Evolutionary conservation across 1,140 invertebrate genomes (phyloP), one percentile per base, ranked within the genome.

Genomic region (Nebria ingens): DNA sequence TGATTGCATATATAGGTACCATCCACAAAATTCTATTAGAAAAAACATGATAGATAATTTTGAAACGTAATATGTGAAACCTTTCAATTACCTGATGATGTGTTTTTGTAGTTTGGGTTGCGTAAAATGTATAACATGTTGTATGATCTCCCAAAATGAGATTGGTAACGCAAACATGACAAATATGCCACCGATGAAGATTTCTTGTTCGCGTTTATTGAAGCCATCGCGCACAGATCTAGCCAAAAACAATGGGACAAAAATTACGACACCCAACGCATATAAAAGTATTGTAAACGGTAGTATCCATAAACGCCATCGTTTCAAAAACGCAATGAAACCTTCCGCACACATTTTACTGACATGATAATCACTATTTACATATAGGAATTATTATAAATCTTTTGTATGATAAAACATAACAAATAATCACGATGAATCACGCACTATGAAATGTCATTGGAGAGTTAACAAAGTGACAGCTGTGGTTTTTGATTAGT

Each of bases 1-100:
- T 95, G 11, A 93, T 69, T 25, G 92, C 89, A 80, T 97, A 97
- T 64, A 97, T 94, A 60, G 93, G 93, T 51, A 97, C 93, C 93
- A 97, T 97, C 93, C 93, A 97, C 62, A 97, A 69, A 73, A 97
- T 93, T 68, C 94, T 91, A 71, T 61, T 81, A 80, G 62, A 62
- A 64, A 61, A 61, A 61, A 64, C 53, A 61, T 60, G 60, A 63
- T 52, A 9, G 49, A 45, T 52, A 23, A 57, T 22, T 22, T 42
- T 17, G 49, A 17, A 42, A 58, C 54, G 2, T 49, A 6, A 50
- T 58, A 22, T 49, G 53, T 19, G 51, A 49, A 19, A 61, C 42
- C 17, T 54, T 54, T 20, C 40, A 55, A 42, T 71, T 76, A 91
- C 89, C 89, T 84, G 56, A 94, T 94, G 55, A 97, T 93, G 72